These are phyloP conservation scores for Procambarus clarkii DNA, from an alignment of 1,140 invertebrate species.

Conservation along the genomic window DNA sequence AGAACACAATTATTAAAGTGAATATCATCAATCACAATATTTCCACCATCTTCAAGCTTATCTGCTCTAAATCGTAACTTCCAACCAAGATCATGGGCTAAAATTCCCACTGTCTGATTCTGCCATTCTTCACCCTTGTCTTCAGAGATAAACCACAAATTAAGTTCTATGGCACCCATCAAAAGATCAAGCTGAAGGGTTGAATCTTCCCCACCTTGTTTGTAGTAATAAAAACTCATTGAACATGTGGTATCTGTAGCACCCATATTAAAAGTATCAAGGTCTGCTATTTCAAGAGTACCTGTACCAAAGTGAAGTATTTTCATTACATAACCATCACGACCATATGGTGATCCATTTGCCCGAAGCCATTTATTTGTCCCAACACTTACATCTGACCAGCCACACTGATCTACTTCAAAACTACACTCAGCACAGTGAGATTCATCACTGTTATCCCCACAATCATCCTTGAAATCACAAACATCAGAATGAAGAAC, in stretches of 20 bases:
- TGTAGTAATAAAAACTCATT: conserved; percentile 52
- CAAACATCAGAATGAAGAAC: conserved; percentile 32
- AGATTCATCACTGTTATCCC: conserved; percentile 36
- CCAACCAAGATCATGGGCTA: conserved; percentile 38
- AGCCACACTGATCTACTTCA: conserved; percentile 49
- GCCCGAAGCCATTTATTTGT: conserved; percentile 31
- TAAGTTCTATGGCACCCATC: neutral
- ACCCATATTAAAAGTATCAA: conserved; percentile 36
- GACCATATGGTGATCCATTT: neutral
- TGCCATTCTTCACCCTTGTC: conserved; percentile 35
- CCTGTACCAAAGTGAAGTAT: conserved; percentile 26
- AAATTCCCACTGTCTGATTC: conserved; percentile 37
- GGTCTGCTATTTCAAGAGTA: conserved; percentile 4
- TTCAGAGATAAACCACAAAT: conserved; percentile 12
- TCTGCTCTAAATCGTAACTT: conserved; percentile 35
- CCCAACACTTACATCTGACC: conserved; percentile 45
- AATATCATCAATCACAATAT: conserved; percentile 56
- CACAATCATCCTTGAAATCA: conserved; percentile 45
- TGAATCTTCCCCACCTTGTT: conserved; percentile 29
- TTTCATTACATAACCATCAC: conserved; percentile 35
- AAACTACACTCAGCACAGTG: conserved; percentile 59
- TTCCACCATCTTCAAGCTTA: conserved; percentile 30
- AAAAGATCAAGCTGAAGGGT: conserved; percentile 12
- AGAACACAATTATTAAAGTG: conserved; percentile 53
- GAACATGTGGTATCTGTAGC: conserved; percentile 8